Percentiles rank a stretch among this genome's conserved stretches.
These are phyloP conservation scores for Polia nebulosa DNA, from an alignment of 2,888 invertebrate genomes.

Conservation along the genomic window DNA sequence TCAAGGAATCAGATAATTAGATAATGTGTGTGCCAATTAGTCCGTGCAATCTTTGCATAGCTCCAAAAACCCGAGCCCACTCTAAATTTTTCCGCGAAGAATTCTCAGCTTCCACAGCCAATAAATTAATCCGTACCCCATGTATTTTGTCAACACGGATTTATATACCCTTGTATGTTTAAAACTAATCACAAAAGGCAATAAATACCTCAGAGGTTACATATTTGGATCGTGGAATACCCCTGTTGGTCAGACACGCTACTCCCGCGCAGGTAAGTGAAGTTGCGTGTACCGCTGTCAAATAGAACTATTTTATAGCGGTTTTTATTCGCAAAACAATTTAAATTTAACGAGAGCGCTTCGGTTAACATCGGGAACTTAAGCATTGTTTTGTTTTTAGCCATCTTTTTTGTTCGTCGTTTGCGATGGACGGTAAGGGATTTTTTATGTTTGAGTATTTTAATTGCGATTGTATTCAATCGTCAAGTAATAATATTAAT, in stretches of 20 bases:
- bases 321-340: constrained; percentile 80
- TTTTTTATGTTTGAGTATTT: constrained; percentile 9
- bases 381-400: constrained; percentile 58
- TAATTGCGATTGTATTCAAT: background rate
- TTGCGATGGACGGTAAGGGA: constrained; percentile 10
- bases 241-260: constrained; percentile 75
- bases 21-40: constrained; percentile 17
- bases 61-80: background rate
- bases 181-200: constrained; percentile 68
- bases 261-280: constrained; percentile 87
- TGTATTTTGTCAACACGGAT: constrained; percentile 59
- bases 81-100: constrained; percentile 42
- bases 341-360: constrained; percentile 79
- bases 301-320: constrained; percentile 85
- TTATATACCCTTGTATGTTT: constrained; percentile 49
- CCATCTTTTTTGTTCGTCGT: constrained; percentile 48
- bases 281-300: constrained; percentile 87
- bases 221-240: constrained; percentile 79
- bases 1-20: background rate
- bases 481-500: background rate
- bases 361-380: constrained; percentile 72
- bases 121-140: constrained; percentile 41
- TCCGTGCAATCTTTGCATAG: constrained; percentile 1
- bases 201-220: constrained; percentile 71
- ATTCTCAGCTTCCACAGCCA: background rate